Evolutionary conservation across 2,113 vertebrate genomes (phyloP).

Genomic region (Podarcis cretensis): DNA sequence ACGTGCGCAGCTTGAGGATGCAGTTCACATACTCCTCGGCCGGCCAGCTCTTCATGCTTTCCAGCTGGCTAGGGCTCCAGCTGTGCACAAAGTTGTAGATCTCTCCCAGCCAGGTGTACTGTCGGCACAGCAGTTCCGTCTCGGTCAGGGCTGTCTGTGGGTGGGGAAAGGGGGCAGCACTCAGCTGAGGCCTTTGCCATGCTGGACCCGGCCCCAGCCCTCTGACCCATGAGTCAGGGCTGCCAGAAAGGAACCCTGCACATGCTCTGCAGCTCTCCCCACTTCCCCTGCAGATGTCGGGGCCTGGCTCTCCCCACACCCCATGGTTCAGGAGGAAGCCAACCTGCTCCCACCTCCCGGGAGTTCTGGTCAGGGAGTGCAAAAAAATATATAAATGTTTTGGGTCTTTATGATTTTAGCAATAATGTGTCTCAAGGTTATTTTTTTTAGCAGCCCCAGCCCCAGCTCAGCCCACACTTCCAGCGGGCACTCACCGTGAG

Average conservation of each 20-base stretch:
- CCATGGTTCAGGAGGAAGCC: background rate
- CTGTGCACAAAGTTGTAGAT: slow-evolving; percentile 66
- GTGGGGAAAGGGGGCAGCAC: background rate
- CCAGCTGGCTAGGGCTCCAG: slow-evolving; percentile 73
- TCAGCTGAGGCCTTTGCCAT: background rate
- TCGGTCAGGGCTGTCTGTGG: slow-evolving; percentile 73
- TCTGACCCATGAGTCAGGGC: background rate
- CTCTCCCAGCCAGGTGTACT: slow-evolving; percentile 71
- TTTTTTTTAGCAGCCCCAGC: too few relatives aligned
- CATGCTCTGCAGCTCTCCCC: background rate
- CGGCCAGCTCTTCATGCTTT: slow-evolving; percentile 68
- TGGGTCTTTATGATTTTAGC: too few relatives aligned
- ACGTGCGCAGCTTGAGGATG: slow-evolving; percentile 66
- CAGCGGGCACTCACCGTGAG: slow-evolving; percentile 67
- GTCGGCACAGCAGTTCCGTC: slow-evolving; percentile 69
- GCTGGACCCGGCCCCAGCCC: background rate
- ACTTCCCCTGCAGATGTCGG: background rate
- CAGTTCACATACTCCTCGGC: slow-evolving; percentile 63
- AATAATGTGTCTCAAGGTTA: too few relatives aligned
- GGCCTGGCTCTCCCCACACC: background rate
- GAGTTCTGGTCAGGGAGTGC: background rate
- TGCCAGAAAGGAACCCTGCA: background rate
- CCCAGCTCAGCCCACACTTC: too few relatives aligned
- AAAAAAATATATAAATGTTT: background rate
- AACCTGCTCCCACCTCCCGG: too few relatives aligned